A percentile compares a stretch with the other conserved stretches of the same genome.
Conservation (phyloP, 1,140 invertebrate species). For the Brachionus koreanus region DNA sequence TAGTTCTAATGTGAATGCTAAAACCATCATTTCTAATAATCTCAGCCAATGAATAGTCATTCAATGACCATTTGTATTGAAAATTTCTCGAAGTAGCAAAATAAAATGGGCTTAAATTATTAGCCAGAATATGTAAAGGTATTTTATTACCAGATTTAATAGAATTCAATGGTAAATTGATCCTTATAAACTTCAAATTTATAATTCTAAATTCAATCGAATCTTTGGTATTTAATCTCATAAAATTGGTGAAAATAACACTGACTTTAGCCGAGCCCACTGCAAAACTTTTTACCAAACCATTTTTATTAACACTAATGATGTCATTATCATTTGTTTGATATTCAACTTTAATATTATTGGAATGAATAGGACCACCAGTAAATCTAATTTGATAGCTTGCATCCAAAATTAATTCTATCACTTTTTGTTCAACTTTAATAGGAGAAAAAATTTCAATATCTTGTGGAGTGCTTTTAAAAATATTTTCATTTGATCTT, state of each 20-base stretch:
- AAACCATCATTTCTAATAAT: neutral
- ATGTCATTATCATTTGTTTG: neutral
- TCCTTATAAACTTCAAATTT: neutral
- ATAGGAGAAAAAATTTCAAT: neutral
- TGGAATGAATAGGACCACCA: neutral
- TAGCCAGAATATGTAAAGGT: neutral
- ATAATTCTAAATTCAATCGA: neutral
- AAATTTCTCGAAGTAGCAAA: neutral
- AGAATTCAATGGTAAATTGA: neutral
- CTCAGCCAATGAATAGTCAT: neutral
- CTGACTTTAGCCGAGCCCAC: neutral
- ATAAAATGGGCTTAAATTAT: neutral
- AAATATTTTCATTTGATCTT: neutral
- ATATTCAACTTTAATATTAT: neutral
- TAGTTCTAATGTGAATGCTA: neutral
- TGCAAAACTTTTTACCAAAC: neutral
- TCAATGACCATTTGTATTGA: neutral
- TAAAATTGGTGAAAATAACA: neutral
- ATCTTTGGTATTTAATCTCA: neutral
- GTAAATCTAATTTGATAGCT: neutral
- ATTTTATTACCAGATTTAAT: neutral
- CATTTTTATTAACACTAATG: neutral
- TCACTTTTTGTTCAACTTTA: neutral
- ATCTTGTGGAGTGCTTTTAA: neutral
- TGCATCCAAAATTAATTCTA: neutral